Percentiles rank a stretch among this genome's conserved stretches.
Conservation (phyloP, 53 echinoderm and acorn worm species). For the Patiria pectinifera region DNA sequence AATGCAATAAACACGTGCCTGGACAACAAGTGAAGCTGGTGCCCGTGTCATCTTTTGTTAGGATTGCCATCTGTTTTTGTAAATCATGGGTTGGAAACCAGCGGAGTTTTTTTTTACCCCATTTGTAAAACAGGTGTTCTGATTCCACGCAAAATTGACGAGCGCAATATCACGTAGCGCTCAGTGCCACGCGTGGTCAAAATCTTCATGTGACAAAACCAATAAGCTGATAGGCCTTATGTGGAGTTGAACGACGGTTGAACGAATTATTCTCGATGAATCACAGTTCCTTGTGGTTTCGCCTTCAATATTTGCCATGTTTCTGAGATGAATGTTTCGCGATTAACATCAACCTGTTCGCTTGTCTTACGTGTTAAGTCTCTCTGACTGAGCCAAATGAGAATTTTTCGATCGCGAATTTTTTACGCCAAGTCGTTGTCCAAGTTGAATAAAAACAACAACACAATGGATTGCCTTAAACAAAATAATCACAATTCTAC, state of each 20-base stretch:
- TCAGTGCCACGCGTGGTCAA: neutral
- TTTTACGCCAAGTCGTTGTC: too few species aligned
- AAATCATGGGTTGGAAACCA: conserved; percentile 6
- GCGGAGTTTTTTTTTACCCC: neutral
- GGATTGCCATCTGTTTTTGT: neutral
- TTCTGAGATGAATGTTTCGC: neutral
- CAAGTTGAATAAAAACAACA: too few species aligned
- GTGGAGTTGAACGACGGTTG: neutral
- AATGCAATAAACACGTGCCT: conserved; percentile 36
- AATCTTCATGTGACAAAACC: neutral
- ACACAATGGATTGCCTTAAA: too few species aligned
- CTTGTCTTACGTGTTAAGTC: too few species aligned
- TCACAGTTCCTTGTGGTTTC: neutral
- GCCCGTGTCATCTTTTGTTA: conserved; percentile 32
- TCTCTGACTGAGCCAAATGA: too few species aligned
- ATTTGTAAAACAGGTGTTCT: neutral
- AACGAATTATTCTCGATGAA: neutral
- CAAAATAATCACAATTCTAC: too few species aligned
- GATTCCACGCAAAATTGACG: neutral
- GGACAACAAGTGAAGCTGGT: conserved; percentile 52
- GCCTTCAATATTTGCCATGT: neutral
- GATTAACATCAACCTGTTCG: neutral
- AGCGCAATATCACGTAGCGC: neutral
- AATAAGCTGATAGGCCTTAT: neutral
- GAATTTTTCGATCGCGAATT: too few species aligned